These are phyloP conservation scores for Byasa hedistus DNA, from an alignment of 2,888 invertebrate genomes.

Conservation along the genomic window DNA sequence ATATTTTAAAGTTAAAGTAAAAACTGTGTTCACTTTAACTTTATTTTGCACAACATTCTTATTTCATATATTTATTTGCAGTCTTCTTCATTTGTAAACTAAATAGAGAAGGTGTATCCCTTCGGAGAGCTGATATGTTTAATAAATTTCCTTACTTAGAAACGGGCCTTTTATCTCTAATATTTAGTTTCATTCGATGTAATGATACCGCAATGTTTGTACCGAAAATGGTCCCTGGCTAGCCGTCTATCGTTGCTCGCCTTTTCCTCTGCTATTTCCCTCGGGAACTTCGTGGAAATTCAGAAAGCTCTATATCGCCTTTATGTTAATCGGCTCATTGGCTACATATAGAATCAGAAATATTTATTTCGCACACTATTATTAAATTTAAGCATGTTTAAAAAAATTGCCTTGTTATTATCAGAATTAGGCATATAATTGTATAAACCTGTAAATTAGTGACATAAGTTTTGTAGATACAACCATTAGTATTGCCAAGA, in stretches of 20 bases:
- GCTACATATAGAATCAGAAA: slow-evolving; percentile 19
- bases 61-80: background rate
- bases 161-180: slow-evolving; percentile 15
- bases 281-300: slow-evolving; percentile 11
- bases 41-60: too few relatives aligned
- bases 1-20: too few relatives aligned
- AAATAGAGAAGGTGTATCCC: slow-evolving; percentile 1
- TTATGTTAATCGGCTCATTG: slow-evolving; percentile 23
- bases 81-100: slow-evolving; percentile 2
- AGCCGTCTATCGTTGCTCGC: slow-evolving; percentile 16
- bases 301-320: slow-evolving; percentile 20
- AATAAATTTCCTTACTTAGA: slow-evolving; percentile 13
- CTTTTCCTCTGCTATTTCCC: slow-evolving; percentile 28
- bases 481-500: too few relatives aligned
- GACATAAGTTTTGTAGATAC: too few relatives aligned
- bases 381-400: background rate
- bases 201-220: slow-evolving; percentile 24
- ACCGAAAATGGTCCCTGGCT: slow-evolving; percentile 24
- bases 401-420: too few relatives aligned
- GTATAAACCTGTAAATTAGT: too few relatives aligned
- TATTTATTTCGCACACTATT: slow-evolving; percentile 16
- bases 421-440: too few relatives aligned
- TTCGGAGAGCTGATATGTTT: slow-evolving; percentile 3
- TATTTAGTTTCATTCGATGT: slow-evolving; percentile 28
- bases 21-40: too few relatives aligned